Evolutionary conservation across 2,113 vertebrate genomes (phyloP).

Genomic region (Marcusenius ussheri): DNA sequence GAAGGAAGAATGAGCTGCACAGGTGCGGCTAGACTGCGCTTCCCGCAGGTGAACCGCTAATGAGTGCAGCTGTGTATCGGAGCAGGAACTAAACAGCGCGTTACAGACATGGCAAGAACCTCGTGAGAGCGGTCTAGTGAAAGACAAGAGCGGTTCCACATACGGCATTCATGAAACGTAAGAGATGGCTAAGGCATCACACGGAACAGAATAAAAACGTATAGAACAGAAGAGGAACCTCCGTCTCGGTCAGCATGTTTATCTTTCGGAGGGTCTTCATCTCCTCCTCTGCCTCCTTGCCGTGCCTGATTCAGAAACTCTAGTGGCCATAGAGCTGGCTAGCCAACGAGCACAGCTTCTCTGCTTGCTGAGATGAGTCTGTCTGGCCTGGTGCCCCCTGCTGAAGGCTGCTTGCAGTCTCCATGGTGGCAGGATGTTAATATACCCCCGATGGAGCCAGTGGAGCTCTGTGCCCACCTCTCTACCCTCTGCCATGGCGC

Average conservation of each 20-base stretch:
- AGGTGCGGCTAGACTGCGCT: background rate
- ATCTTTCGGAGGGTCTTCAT: background rate
- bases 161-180: background rate
- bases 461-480: background rate
- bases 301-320: background rate
- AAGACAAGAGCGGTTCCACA: background rate
- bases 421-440: background rate
- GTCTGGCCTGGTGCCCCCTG: background rate
- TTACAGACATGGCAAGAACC: background rate
- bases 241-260: background rate
- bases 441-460: background rate
- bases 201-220: background rate
- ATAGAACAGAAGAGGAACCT: background rate
- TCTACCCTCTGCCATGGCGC: background rate
- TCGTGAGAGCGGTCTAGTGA: background rate
- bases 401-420: background rate
- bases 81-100: background rate
- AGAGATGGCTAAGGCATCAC: background rate
- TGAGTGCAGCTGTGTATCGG: background rate
- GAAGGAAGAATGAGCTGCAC: background rate
- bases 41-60: background rate
- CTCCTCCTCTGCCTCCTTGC: background rate
- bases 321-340: background rate
- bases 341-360: background rate
- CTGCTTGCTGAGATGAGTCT: background rate